Evolutionary conservation across 2,888 invertebrate genomes (phyloP).

Genomic region (Cremastinae sp.): DNA sequence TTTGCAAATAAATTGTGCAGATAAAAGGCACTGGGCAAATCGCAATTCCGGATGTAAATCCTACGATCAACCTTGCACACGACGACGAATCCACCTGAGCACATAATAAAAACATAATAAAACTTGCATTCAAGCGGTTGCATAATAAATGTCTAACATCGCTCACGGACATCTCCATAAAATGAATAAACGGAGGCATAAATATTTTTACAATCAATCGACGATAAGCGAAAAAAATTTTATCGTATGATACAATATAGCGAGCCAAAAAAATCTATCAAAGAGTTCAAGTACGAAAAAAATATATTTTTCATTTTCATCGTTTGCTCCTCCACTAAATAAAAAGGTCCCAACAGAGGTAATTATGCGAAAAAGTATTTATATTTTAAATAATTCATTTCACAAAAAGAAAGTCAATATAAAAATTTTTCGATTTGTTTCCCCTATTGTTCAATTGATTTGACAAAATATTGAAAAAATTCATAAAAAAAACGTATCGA

Average conservation of each 20-base stretch:
- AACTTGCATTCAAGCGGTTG: constrained; percentile 34
- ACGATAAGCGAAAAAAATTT: constrained; percentile 10
- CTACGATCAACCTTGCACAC: constrained; percentile 44
- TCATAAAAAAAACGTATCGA: no score
- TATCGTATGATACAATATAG: constrained; percentile 14
- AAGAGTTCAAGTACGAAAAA: not conserved
- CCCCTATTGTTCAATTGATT: no score
- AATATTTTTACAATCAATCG: constrained; percentile 35
- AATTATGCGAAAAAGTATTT: no score
- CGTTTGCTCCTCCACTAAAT: no score
- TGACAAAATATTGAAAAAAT: no score
- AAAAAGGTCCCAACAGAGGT: no score
- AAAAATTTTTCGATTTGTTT: no score
- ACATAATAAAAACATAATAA: constrained; percentile 34
- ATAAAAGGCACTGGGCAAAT: constrained; percentile 9
- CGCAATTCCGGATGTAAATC: constrained; percentile 51
- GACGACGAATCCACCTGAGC: constrained; percentile 35
- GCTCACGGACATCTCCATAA: constrained; percentile 33
- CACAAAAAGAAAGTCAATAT: no score
- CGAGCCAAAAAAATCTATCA: constrained; percentile 1
- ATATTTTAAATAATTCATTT: no score
- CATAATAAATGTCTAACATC: constrained; percentile 29
- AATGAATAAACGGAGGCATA: constrained; percentile 10
- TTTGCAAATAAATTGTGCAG: constrained; percentile 16
- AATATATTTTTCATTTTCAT: no score